Base-by-base conservation (phyloP, 2,797 vertebrate genomes). In the Acanthurus tractus region DNA sequence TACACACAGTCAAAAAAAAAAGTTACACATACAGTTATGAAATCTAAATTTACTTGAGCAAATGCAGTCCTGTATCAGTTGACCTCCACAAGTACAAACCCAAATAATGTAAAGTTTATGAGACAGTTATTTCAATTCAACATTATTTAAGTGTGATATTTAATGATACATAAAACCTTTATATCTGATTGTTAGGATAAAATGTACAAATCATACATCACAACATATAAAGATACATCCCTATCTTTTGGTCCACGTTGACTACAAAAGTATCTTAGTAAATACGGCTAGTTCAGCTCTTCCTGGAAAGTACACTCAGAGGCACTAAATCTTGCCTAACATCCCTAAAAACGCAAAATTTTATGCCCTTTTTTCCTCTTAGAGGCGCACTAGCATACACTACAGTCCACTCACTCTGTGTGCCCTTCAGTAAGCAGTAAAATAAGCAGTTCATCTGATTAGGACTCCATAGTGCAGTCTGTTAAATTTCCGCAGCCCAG, bases 401-500 rank as follows among this genome's bases (percentile, higher is more conserved):
- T 8, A 6, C 20, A 18, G 54, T 20, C 15, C 44, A 8, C 25
- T 45, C 1, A 6, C 53, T 70, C 49, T 23, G 12, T 14, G 46
- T 61, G 67, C 40, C 82, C 58, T 62, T 83, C 79, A 58, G 22
- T 55, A 65, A 73, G 76, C 67, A 70, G 76, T 76, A 86, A 88
- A 90, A 81, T 52, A 52, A 79, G 63, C 63, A 85, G 76, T 76
- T 83, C 52, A 83, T 89, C 73, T 84, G 84, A 90, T 84, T 78
- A 84, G 66, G 54, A 65, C 69, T 22, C 17, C 22, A 12, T n/a
- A 50, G 66, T 42, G 63, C 23, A 75, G 69, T 83, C 68, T 76
- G 67, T 78, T 53, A 86, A 85, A 79, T 61, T 68, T 78, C 78
- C 64, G 11, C 52, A 59, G 76, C 70, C 69, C 63, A 36, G 61